Evolutionary conservation across 2,113 vertebrate genomes (phyloP), one percentile per base, ranked within the genome.

Genomic region (Lamprotornis superbus): DNA sequence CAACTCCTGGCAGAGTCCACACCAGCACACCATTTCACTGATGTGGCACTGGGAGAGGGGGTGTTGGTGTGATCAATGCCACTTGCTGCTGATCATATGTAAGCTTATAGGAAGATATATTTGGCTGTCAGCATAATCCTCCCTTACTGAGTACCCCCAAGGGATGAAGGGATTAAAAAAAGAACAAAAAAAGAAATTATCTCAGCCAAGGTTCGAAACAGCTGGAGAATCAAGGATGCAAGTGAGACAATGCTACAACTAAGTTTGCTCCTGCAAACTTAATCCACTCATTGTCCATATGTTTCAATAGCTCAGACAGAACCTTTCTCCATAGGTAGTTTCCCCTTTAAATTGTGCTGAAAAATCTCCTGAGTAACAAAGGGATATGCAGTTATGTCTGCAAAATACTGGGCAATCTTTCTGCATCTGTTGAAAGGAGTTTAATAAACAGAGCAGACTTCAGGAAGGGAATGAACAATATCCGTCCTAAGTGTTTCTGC

Each of bases 51-150:
- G 46, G 28, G 28, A 12, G 28, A 12, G 40, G 10, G 35, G 20
- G 3, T 50, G 2, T 5, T 12, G 37, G 14, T 2, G 2, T 35
- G 27, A 39, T 24, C 0, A 0, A 60, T 28, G 19, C 1, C 0
- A 2, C 55, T 74, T 49, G 15, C 18, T 55, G 39, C 33, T 90
- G 46, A 8, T 46, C 28, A 7, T 30, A 8, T 3, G 7, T n/a
- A 24, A 77, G 4, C 14, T 65, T 47, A 17, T 3, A 75, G 22
- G 30, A 44, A 80, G 39, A 20, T 10, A 7, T 15, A 14, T 6
- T 9, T 71, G 42, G 12, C 8, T 81, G 30, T 63, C 59, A 84
- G 25, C n/a, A 47, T 55, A n/a, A 47, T 73, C 63, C 37, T 69
- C 14, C 12, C 15, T 27, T 55, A 39, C 3, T 55, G 57, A 87